Conservation (phyloP, 2,888 invertebrate species). For the Lithophane socia region DNA sequence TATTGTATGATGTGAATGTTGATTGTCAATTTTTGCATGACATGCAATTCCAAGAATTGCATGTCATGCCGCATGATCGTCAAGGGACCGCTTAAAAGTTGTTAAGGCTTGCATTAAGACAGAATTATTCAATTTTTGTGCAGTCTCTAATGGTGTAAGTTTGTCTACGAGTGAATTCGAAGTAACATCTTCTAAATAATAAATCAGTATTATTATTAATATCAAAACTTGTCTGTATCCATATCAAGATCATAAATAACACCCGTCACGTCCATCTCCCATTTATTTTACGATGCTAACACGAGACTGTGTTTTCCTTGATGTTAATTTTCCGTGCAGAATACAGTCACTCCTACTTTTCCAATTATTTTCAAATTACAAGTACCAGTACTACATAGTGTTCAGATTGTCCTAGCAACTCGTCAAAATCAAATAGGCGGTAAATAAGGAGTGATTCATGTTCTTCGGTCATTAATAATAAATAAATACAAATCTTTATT, state of each 20-base stretch:
- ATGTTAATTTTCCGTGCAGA: slow-evolving; percentile 11
- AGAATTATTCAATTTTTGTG: not conserved
- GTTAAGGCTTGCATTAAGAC: not conserved
- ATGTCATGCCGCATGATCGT: too few species aligned
- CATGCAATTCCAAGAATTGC: too few species aligned
- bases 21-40: too few species aligned
- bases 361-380: not conserved
- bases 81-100: too few species aligned
- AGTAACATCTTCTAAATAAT: not conserved
- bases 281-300: slow-evolving; percentile 37
- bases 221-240: not conserved
- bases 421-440: not conserved
- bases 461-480: too few species aligned
- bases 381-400: not conserved
- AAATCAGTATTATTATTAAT: not conserved
- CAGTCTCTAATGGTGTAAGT: not conserved
- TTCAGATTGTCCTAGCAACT: not conserved
- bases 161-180: not conserved
- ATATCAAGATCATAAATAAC: slow-evolving; percentile 32
- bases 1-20: too few species aligned
- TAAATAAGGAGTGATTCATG: not conserved
- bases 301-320: slow-evolving; percentile 39
- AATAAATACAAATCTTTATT: too few species aligned
- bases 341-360: slow-evolving; percentile 1
- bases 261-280: slow-evolving; percentile 12